Evolutionary conservation across 2,113 vertebrate species (phyloP), one percentile per base, ranked within the genome.

Genomic region (Chrysochloris asiatica): DNA sequence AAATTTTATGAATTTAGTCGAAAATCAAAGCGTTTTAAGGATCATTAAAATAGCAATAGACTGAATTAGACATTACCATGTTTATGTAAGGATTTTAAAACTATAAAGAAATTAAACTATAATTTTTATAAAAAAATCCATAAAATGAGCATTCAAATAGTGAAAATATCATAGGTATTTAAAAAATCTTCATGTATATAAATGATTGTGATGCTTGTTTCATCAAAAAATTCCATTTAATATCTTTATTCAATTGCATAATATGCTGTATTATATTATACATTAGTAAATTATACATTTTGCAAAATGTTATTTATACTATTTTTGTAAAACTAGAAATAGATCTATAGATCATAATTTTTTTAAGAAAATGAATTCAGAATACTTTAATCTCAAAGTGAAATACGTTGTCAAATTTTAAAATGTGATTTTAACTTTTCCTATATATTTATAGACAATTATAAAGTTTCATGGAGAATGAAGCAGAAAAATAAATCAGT

Each of bases 391-490:
- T 1, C 24, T 83, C 45, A 75, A 75, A 45, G 43, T 72, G 91
- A 90, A 85, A 6, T 4, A 38, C 88, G 17, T n/a, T 92, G n/a
- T 3, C 28, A 83, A 72, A 80, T 94, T 88, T 91, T 41, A 80
- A 82, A 91, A 84, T 11, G 65, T 71, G 30, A n/a, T 93, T 94
- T 65, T 94, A 43, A 33, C 3, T 93, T 95, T 33, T 84, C 95
- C 85, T 97, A 96, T 96, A 95, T 96, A 79, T 97, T 95, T 83
- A 90, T 97, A 95, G 94, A 69, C 1, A 93, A 77, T 65, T 75
- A 61, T 5, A 79, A 77, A 88, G 21, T 84, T 87, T 94, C 47
- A 6, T 50, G 13, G n/a, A 78, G 4, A 86, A 80, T 50, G 16
- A 75, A 76, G 12, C 14, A 80, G 12, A 78, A 93, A 90, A 83